phyloP scores from a whole-genome alignment of 1,140 invertebrate genomes.

The Drosophila chauvacae region DNA sequence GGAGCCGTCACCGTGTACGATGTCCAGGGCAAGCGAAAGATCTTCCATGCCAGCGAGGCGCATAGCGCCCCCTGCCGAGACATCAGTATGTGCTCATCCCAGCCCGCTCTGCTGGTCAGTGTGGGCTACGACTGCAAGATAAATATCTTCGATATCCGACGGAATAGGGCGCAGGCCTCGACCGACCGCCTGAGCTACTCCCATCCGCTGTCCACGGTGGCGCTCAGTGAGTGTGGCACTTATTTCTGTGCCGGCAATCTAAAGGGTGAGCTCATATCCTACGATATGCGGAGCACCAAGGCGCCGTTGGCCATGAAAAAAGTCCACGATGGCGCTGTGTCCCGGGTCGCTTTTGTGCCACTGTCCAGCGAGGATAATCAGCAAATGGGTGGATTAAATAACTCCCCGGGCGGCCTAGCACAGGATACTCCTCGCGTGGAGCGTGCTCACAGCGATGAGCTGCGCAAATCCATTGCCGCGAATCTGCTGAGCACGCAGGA shows the following conservation, averaged over 20 bases:
- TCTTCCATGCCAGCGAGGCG: slow-evolving; percentile 66
- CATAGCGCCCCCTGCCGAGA: slow-evolving; percentile 80
- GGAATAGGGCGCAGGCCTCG: slow-evolving; percentile 56
- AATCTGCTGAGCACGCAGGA: slow-evolving; percentile 44
- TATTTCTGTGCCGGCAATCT: slow-evolving; percentile 81
- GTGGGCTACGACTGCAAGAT: slow-evolving; percentile 81
- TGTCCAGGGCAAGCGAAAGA: slow-evolving; percentile 67
- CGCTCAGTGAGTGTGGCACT: slow-evolving; percentile 74
- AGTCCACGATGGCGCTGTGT: slow-evolving; percentile 69
- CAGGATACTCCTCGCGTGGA: slow-evolving; percentile 39
- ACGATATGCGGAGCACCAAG: slow-evolving; percentile 77
- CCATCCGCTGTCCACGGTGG: slow-evolving; percentile 73
- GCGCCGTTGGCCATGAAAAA: slow-evolving; percentile 48
- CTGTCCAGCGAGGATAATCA: slow-evolving; percentile 44
- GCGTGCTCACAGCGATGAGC: slow-evolving; percentile 51
- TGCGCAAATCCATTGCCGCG: slow-evolving; percentile 60
- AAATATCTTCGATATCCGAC: slow-evolving; percentile 79
- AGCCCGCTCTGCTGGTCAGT: slow-evolving; percentile 71
- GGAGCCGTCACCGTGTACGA: slow-evolving; percentile 75
- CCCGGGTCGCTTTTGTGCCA: slow-evolving; percentile 76
- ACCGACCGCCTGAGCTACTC: slow-evolving; percentile 51
- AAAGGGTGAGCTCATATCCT: slow-evolving; percentile 79
- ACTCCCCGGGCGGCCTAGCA: slow-evolving; percentile 5
- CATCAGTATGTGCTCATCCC: slow-evolving; percentile 64
- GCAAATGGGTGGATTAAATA: slow-evolving; percentile 56